phyloP scores from a whole-genome alignment of 2,888 invertebrate genomes.

The Drosophila longiperda region DNA sequence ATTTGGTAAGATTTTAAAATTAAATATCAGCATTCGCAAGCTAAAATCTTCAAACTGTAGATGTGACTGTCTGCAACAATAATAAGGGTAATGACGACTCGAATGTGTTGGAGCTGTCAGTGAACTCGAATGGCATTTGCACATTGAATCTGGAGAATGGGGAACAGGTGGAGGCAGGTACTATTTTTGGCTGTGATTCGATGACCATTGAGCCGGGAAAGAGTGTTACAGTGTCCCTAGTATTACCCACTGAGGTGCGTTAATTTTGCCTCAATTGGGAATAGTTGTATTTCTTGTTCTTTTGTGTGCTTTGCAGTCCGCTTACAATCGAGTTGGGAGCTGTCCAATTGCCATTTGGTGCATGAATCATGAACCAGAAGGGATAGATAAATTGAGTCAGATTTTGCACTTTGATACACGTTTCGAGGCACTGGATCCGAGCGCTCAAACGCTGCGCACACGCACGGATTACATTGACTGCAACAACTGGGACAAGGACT shows the following conservation, averaged over 20 bases:
- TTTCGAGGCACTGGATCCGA: slow-evolving; percentile 73
- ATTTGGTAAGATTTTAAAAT: slow-evolving; percentile 73
- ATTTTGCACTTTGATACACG: slow-evolving; percentile 78
- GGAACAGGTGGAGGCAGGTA: slow-evolving; percentile 54
- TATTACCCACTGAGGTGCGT: slow-evolving; percentile 83
- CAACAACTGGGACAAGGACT: slow-evolving; percentile 85
- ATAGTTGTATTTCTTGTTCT: not conserved
- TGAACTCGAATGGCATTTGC: slow-evolving; percentile 75
- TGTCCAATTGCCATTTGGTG: slow-evolving; percentile 77
- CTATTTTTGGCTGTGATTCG: slow-evolving; percentile 81
- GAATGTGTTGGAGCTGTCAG: slow-evolving; percentile 66
- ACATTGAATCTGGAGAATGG: slow-evolving; percentile 66
- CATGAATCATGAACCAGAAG: slow-evolving; percentile 54
- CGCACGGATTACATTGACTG: slow-evolving; percentile 72
- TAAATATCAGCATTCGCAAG: not conserved
- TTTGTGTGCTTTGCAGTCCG: slow-evolving; percentile 61
- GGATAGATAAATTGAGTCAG: slow-evolving; percentile 53
- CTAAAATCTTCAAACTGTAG: slow-evolving; percentile 42
- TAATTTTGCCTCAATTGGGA: not conserved
- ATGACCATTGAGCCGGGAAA: slow-evolving; percentile 75
- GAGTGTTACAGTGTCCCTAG: slow-evolving; percentile 73
- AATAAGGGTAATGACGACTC: slow-evolving; percentile 50
- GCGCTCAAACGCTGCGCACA: slow-evolving; percentile 54
- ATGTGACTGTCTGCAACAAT: slow-evolving; percentile 69
- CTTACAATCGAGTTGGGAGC: slow-evolving; percentile 82